Base-by-base conservation (phyloP, 23 tunicate species). In the Botrylloides violaceus region DNA sequence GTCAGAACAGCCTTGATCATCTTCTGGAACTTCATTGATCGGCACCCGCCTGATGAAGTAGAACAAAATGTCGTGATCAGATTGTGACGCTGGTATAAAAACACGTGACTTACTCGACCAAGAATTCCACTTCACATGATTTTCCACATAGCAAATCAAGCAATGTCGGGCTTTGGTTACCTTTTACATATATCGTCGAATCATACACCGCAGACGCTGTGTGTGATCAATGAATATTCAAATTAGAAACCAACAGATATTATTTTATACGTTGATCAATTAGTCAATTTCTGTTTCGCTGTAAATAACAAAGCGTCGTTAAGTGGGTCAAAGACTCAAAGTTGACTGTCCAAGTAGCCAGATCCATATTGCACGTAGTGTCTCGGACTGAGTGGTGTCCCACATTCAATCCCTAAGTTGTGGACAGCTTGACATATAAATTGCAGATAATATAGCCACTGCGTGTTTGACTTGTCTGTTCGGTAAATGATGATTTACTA, bases 121-220 rank as follows among this genome's bases (percentile, higher is more conserved):
- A 38, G 43, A 87, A 77, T 19, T 87, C 95, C 29, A 66, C 86
- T 7, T 31, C 61, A 61, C 65, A 71, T 0, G 83, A 80, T 31
- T 87, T 77, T 1, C 83, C 83, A 22, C 64, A 47, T 18, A 87
- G 27, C 79, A 87, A 59, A 28, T 70, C 80, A 34, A 75, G 25
- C 58, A 81, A 50, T n/a, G 83, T 70, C 2, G 86, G 87, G 2
- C 62, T 79, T 33, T 31, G 47, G 55, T 64, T 43, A 15, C 76
- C 83, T 49, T 83, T 83, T 34, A 76, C 85, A 64, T 79, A 81
- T n/a, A 87, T 76, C 5, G 87, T 81, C 2, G 87, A 77, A 34
- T 78, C 83, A 73, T 80, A 87, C 22, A 87, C 47, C 19, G 29
- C 34, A 7, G 65, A 23, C 23, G 77, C 86, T 81, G 25, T 9